Evolutionary conservation across 2,797 vertebrate genomes (phyloP).

Genomic region (Peromyscus aztecus): DNA sequence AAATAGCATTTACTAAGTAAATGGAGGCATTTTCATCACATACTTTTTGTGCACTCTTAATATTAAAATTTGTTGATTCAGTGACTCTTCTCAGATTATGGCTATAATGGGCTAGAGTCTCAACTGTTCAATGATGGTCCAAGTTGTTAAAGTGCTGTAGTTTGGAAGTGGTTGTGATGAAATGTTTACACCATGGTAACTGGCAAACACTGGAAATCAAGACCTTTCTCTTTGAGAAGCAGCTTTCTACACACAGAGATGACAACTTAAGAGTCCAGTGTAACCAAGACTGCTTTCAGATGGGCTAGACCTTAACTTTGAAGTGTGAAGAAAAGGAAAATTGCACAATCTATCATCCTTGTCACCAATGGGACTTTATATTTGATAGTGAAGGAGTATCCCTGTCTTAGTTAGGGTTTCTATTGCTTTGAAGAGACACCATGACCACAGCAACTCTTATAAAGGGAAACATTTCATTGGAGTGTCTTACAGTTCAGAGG

Average conservation of each 20-base stretch:
- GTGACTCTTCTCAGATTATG: not conserved
- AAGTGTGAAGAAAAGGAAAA: not conserved
- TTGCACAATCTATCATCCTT: not conserved
- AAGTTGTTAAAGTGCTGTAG: not conserved
- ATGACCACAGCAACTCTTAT: not conserved
- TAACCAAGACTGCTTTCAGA: not conserved
- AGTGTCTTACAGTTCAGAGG: not conserved
- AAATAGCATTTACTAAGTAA: not conserved
- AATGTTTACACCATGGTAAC: slow-evolving; percentile 14
- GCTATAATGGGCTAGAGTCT: not conserved
- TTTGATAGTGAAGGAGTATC: not conserved
- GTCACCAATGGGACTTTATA: not conserved
- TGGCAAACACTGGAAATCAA: not conserved
- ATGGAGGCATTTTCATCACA: not conserved
- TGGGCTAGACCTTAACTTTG: not conserved
- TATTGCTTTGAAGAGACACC: not conserved
- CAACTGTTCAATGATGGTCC: not conserved
- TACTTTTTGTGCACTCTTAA: not conserved
- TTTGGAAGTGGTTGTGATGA: not conserved
- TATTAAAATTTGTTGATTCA: not conserved
- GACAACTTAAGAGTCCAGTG: not conserved
- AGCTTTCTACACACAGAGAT: not conserved
- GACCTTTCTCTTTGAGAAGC: not conserved
- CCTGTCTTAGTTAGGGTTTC: not conserved
- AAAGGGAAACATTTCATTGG: not conserved